Evolutionary conservation across 2,113 vertebrate genomes (phyloP).

Genomic region (Erythrocercus mccallii): DNA sequence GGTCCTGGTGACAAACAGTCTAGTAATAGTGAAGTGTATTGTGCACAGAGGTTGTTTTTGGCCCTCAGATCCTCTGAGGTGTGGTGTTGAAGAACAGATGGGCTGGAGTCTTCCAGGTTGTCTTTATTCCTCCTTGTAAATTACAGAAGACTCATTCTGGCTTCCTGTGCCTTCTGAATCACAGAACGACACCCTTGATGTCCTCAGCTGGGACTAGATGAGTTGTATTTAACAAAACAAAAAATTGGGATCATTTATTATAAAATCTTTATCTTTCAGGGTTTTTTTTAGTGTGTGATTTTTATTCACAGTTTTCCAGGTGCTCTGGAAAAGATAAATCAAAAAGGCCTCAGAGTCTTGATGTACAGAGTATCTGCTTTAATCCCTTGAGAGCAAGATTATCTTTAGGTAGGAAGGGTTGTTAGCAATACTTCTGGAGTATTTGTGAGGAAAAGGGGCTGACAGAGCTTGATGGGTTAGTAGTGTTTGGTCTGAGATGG

Average conservation of each 20-base stretch:
- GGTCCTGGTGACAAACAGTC: not conserved
- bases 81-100: not conserved
- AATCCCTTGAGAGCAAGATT: not conserved
- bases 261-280: not conserved
- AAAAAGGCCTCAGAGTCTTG: not conserved
- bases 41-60: not conserved
- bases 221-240: not conserved
- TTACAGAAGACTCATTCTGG: not conserved
- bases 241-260: not conserved
- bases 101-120: not conserved
- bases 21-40: not conserved
- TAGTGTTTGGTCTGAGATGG: not conserved
- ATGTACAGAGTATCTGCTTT: not conserved
- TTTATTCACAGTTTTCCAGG: not conserved
- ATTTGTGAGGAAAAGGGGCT: not conserved
- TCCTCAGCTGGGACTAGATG: not conserved
- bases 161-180: slow-evolving; percentile 35
- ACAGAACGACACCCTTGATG: not conserved
- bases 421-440: not conserved
- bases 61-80: slow-evolving; percentile 13
- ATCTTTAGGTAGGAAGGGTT: not conserved
- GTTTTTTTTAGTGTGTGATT: not conserved
- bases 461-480: accelerated
- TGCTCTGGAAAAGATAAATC: not conserved
- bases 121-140: slow-evolving; percentile 27